Base-by-base conservation (phyloP, 2,888 invertebrate genomes). In the Himalopsyche japonica region DNA sequence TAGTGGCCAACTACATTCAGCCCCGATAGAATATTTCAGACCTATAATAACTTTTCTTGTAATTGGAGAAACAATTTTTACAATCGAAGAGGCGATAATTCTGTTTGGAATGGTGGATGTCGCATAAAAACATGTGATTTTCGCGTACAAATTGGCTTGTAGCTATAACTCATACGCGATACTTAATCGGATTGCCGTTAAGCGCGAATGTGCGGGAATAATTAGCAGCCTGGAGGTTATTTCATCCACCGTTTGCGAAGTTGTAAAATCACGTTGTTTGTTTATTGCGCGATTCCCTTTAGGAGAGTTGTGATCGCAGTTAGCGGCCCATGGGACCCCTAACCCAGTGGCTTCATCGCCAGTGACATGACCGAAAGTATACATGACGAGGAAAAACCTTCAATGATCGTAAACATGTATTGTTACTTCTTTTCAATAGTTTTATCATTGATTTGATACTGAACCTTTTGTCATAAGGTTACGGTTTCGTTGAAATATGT, bases 261-360 rank as follows among this genome's bases (percentile, higher is more conserved):
- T 77, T 49, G 77, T 77, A 49, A 82, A 82, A 77, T 82, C 82
- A 77, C 77, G 82, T 82, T 77, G 49, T 82, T 82, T 77, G 77
- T 82, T 82, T 82, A 82, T 82, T 82, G 77, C 77, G 82, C 43
- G 77, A 77, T 47, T 77, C 77, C 77, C 82, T 77, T 77, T 77
- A 77, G 77, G 49, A 49, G 49, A 82, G 82, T 82, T 82, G 82
- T 47, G 32, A 77, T 49, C 77, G 82, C 82, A 82, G 77, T 34
- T 76, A 48, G 77, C 77, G 20, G 48, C 57, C 82, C 77, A 76
- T 30, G 47, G 82, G 82, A 77, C 57, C 81, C 47, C 43, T 37
- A 15, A 57, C 79, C 57, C 10, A 12, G 49, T 10, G 70, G 24
- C n/a, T 37, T 64, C 34, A 24, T 10, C 30, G 34, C 81, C 37